Evolutionary conservation across 1,140 invertebrate genomes (phyloP).

Genomic region (Pseudomyrmex flavicornis): DNA sequence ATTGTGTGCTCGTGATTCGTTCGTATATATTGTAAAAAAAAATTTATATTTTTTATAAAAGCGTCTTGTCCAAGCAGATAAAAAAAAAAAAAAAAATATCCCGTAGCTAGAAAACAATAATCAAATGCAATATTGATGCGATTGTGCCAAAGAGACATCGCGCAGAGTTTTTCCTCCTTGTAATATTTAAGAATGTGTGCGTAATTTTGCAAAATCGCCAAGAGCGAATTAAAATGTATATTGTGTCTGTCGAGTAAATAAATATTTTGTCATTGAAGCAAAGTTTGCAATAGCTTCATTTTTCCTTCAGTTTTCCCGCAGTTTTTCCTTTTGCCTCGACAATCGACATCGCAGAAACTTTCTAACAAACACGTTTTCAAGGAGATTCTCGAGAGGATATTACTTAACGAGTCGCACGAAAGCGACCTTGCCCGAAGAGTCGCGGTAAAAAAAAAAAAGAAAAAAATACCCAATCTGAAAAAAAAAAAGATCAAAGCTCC

Average conservation of each 20-base stretch:
- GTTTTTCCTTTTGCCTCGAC: too few relatives aligned
- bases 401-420: too few relatives aligned
- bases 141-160: slow-evolving; percentile 43
- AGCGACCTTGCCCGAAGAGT: too few relatives aligned
- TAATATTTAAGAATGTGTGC: slow-evolving; percentile 14
- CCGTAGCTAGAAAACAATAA: slow-evolving; percentile 43
- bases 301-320: not conserved
- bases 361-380: too few relatives aligned
- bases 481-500: too few relatives aligned
- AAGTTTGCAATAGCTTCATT: not conserved
- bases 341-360: too few relatives aligned
- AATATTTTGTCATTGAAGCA: slow-evolving; percentile 11
- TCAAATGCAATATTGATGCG: not conserved
- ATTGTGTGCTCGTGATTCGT: slow-evolving; percentile 31
- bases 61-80: slow-evolving; percentile 60
- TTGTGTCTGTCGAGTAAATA: slow-evolving; percentile 24
- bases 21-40: slow-evolving; percentile 50
- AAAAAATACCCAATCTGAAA: too few relatives aligned
- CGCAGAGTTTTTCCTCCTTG: not conserved
- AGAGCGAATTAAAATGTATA: not conserved
- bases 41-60: slow-evolving; percentile 79
- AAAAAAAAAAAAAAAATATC: slow-evolving; percentile 55
- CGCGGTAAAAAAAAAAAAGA: too few relatives aligned
- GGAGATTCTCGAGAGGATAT: too few relatives aligned
- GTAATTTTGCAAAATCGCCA: not conserved